A percentile compares a stretch with the other conserved stretches of the same genome.
These are phyloP conservation scores for Cyphomyrus plagiostoma DNA, from an alignment of 2,113 vertebrate species.

Conservation along the genomic window DNA sequence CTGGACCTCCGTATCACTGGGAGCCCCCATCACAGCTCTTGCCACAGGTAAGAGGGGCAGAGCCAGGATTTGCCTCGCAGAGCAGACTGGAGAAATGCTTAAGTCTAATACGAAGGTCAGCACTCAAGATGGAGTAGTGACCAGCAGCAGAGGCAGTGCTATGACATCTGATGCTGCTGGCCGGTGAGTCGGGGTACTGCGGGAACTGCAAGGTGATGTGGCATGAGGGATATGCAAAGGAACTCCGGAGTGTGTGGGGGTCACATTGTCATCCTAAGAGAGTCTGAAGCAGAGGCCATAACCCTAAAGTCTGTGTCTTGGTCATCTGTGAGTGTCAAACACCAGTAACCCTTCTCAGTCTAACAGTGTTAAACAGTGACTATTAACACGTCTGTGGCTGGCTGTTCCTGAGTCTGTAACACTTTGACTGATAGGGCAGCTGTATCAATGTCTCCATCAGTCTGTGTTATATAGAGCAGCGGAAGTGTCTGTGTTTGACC, in stretches of 20 bases:
- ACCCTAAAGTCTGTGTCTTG: neutral
- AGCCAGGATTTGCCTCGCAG: neutral
- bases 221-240: neutral
- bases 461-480: neutral
- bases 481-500: neutral
- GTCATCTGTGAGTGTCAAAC: neutral
- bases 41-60: neutral
- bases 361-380: neutral
- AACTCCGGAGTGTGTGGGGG: neutral
- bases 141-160: neutral
- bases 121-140: neutral
- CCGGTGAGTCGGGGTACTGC: neutral
- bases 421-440: neutral
- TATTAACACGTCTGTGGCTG: neutral
- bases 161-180: neutral
- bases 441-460: neutral
- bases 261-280: neutral
- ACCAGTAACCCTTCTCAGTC: neutral
- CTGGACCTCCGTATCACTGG: neutral
- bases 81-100: slow-evolving; percentile 5
- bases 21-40: neutral
- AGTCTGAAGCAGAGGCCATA: neutral
- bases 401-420: neutral
- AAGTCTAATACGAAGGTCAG: neutral
- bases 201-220: neutral